Evolutionary conservation across 2,888 invertebrate species (phyloP).

Genomic region (Caenorhabditis macrosperma): DNA sequence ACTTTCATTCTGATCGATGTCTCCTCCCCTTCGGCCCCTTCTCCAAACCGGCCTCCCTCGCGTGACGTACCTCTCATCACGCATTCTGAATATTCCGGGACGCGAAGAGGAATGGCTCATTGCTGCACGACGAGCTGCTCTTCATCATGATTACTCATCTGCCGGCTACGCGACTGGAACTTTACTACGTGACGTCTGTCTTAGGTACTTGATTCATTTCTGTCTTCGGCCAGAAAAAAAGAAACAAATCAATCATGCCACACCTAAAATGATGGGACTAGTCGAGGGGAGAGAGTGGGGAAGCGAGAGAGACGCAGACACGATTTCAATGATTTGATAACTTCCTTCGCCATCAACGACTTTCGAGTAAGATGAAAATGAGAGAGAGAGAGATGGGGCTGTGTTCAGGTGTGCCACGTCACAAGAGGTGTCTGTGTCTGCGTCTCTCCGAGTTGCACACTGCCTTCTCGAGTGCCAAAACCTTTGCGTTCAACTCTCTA

Average conservation of each 20-base stretch:
- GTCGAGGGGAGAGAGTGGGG: not conserved
- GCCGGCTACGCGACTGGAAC: constrained; percentile 42
- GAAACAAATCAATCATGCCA: constrained; percentile 46
- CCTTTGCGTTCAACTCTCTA: constrained; percentile 47
- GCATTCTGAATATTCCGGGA: constrained; percentile 23
- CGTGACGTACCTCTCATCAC: constrained; percentile 36
- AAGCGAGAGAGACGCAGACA: constrained; percentile 12
- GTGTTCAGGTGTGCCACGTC: constrained; percentile 35
- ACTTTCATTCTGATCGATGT: constrained; percentile 28
- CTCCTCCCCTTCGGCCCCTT: constrained; percentile 10
- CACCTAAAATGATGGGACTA: constrained; percentile 21
- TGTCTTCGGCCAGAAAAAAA: not conserved
- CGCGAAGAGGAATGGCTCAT: not conserved
- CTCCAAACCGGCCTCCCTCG: constrained; percentile 25
- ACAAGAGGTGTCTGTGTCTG: constrained; percentile 35
- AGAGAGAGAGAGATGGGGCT: constrained; percentile 8
- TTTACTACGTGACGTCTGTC: constrained; percentile 38
- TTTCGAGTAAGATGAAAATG: constrained; percentile 7
- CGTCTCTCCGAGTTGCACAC: not conserved
- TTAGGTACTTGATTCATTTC: constrained; percentile 26
- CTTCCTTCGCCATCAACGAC: not conserved
- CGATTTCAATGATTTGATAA: constrained; percentile 29
- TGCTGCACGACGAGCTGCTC: not conserved
- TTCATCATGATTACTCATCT: constrained; percentile 30
- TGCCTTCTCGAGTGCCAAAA: constrained; percentile 41